Conservation (phyloP, 2,113 vertebrate genomes). For the Dissostichus mawsoni region DNA sequence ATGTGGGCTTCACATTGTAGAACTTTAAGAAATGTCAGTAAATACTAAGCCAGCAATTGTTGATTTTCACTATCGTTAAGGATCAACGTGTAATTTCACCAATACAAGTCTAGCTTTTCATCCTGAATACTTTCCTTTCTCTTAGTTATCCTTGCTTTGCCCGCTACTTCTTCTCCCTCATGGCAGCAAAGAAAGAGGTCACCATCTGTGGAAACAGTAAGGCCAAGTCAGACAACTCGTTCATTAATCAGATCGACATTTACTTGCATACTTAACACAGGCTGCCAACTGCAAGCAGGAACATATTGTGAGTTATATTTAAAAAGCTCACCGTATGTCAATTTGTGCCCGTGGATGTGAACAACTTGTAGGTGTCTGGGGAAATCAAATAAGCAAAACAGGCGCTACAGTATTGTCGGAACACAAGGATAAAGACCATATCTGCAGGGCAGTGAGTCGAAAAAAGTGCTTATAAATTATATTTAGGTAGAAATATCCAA, state of each 20-base stretch:
- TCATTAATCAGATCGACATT: constrained; percentile 69
- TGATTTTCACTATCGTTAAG: background rate
- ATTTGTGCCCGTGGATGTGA: constrained; percentile 39
- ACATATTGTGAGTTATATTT: constrained; percentile 71
- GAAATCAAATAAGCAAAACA: constrained; percentile 49
- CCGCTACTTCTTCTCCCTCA: constrained; percentile 10
- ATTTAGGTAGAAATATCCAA: background rate
- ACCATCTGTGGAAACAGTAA: constrained; percentile 75
- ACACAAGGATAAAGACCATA: background rate
- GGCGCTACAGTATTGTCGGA: background rate
- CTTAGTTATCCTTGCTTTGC: constrained; percentile 12
- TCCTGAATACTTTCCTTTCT: background rate
- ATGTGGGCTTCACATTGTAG: background rate
- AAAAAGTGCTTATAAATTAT: background rate
- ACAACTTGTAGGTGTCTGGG: constrained; percentile 56
- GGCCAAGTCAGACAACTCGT: constrained; percentile 66
- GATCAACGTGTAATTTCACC: constrained; percentile 23
- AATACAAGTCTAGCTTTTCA: background rate
- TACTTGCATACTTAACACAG: constrained; percentile 40
- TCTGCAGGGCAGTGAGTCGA: background rate
- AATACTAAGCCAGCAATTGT: background rate
- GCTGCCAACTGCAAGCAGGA: constrained; percentile 37
- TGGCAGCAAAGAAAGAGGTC: constrained; percentile 68
- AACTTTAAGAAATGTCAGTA: background rate
- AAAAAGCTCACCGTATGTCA: constrained; percentile 43